Conservation (phyloP, 1,140 invertebrate genomes). For the Drosophila pectinifera region DNA sequence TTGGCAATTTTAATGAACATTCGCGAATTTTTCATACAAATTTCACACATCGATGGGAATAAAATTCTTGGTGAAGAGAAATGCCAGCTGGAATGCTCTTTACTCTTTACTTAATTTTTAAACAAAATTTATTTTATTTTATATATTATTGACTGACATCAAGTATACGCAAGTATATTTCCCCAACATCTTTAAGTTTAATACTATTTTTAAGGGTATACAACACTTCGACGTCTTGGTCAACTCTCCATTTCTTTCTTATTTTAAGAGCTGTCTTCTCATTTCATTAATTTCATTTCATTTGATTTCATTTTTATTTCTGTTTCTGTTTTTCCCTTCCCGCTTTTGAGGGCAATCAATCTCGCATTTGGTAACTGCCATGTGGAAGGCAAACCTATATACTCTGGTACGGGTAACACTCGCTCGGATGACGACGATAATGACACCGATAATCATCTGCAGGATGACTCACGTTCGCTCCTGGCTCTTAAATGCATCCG, state of each 20-base stretch:
- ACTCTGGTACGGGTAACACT: neutral
- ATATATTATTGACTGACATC: too few relatives aligned
- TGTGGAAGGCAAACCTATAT: constrained; percentile 27
- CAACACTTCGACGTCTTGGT: neutral
- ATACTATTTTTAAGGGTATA: neutral
- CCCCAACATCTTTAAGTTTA: neutral
- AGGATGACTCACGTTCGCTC: constrained; percentile 41
- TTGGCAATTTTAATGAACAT: too few relatives aligned
- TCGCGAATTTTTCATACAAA: too few relatives aligned
- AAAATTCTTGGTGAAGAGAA: too few relatives aligned
- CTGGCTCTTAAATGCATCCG: constrained; percentile 43
- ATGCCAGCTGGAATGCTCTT: too few relatives aligned
- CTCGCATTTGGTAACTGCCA: constrained; percentile 50
- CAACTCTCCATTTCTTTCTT: neutral
- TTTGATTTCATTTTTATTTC: constrained; percentile 12
- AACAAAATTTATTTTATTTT: too few relatives aligned
- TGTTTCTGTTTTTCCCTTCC: constrained; percentile 10
- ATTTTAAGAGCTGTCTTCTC: constrained; percentile 19
- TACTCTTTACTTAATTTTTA: too few relatives aligned
- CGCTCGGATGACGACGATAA: constrained; percentile 27
- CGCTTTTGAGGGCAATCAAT: constrained; percentile 43
- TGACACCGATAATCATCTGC: constrained; percentile 45
- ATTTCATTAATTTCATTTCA: constrained; percentile 37
- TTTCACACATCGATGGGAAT: too few relatives aligned
- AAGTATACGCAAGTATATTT: too few relatives aligned